phyloP scores from a whole-genome alignment of 2,888 invertebrate species.

The Syrista parreyssii region DNA sequence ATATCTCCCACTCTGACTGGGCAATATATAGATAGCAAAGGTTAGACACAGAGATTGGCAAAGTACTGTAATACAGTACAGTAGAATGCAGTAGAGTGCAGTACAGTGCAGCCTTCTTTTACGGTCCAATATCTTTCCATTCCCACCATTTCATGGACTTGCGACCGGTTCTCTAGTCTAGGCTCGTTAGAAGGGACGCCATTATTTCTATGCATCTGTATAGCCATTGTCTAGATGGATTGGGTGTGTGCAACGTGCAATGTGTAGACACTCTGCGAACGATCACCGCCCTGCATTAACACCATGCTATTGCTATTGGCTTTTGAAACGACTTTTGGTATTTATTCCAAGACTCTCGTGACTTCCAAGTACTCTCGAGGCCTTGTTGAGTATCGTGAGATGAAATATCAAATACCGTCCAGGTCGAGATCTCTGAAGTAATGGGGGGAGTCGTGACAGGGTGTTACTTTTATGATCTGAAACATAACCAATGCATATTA shows the following conservation, averaged over 20 bases:
- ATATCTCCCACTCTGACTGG: neutral
- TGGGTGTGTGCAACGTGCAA: neutral
- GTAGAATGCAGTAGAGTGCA: slow-evolving; percentile 15
- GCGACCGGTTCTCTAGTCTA: slow-evolving; percentile 3
- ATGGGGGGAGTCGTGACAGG: neutral
- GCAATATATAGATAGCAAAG: slow-evolving; percentile 40
- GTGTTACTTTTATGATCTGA: neutral
- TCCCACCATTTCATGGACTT: slow-evolving; percentile 27
- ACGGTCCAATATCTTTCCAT: slow-evolving; percentile 24
- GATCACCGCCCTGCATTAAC: neutral
- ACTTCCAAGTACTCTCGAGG: neutral
- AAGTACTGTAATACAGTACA: slow-evolving; percentile 20
- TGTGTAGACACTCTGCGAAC: neutral
- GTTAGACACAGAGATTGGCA: slow-evolving; percentile 42
- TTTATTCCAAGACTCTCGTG: neutral
- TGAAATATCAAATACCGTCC: slow-evolving; percentile 37
- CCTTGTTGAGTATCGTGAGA: slow-evolving; percentile 47
- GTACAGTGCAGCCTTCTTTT: slow-evolving; percentile 22
- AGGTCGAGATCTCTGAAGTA: slow-evolving; percentile 31
- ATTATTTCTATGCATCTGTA: neutral
- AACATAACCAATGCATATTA: neutral
- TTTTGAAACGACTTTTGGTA: neutral
- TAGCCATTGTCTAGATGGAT: neutral
- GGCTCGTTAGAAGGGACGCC: neutral
- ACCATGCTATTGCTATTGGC: neutral